Evolutionary conservation across 1,140 invertebrate species (phyloP), one percentile per base, ranked within the genome.

Genomic region (Drosophila parvula): DNA sequence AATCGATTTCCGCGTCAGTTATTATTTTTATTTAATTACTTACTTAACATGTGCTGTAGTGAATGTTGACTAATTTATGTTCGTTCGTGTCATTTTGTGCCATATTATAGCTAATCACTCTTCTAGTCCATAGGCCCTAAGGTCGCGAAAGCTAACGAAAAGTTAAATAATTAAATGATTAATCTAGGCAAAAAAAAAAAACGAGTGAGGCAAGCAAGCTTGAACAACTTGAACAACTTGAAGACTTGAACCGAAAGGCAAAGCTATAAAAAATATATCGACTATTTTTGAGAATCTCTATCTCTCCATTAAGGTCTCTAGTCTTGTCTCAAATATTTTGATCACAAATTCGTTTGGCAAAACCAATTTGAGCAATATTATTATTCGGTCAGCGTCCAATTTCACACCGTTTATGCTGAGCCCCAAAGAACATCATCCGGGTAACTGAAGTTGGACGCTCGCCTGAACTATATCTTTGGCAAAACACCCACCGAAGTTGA

Each of bases 41-140:
- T 65, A 79, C 60, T 89, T 88, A 88, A 89, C 83, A 88, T 89
- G 83, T 88, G 84, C 84, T 81, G 84, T 89, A 88, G 84, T 88
- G 69, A 84, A 82, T 65, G 57, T 79, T 77, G 78, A 86, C 82
- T 88, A 88, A 86, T 82, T 81, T 61, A 69, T 65, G 63, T 80
- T 82, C 27, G 75, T 80, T 82, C 41, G 75, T 77, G 74, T 77
- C 74, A 58, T 79, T 83, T 68, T 88, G 79, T 88, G 84, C 84
- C 83, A 88, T 86, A 86, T 86, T 88, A 22, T 22, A 65, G 69
- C 60, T 40, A 82, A 74, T 78, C 53, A 77, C 45, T 73, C 69
- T 73, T 70, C 74, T 51, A 79, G 51, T 67, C 68, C 41, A 64
- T 59, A 62, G 60, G 40, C 59, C 69, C 41, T 78, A 57, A 77